A percentile compares a stretch with the other conserved stretches of the same genome.
Conservation (phyloP, 2,797 vertebrate species). For the Neosilurus hyrtlii region DNA sequence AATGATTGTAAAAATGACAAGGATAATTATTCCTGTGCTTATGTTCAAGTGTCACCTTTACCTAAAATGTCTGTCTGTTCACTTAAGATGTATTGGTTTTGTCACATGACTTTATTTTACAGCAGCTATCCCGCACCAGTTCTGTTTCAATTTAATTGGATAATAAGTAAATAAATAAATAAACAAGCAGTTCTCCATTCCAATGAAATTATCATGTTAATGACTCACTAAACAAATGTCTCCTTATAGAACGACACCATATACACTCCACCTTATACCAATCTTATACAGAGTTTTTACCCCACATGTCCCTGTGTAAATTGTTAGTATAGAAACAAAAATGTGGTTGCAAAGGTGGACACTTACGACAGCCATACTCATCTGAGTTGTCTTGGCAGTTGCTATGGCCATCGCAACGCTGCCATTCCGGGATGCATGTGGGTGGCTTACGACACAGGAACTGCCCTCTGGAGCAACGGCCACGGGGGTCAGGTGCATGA, state of each 20-base stretch:
- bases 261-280: not conserved
- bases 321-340: not conserved
- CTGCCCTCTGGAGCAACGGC: conserved; percentile 79
- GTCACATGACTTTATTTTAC: not conserved
- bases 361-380: conserved; percentile 88
- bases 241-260: not conserved
- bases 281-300: not conserved
- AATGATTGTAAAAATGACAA: too few relatives aligned
- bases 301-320: too few relatives aligned
- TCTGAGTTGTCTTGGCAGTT: conserved; percentile 89
- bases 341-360: not conserved
- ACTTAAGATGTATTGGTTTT: too few relatives aligned
- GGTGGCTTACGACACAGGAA: conserved; percentile 81
- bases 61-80: too few relatives aligned
- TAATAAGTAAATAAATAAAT: not conserved
- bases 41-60: too few relatives aligned
- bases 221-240: not conserved
- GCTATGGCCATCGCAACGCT: conserved; percentile 81
- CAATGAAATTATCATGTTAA: too few relatives aligned
- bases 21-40: too few relatives aligned
- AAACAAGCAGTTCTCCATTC: not conserved
- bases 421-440: conserved; percentile 90
- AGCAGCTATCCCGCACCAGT: not conserved
- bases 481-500: conserved; percentile 55
- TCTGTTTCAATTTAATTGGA: not conserved